Base-by-base conservation (phyloP, 2,113 vertebrate genomes). In the Cathartes aura region DNA sequence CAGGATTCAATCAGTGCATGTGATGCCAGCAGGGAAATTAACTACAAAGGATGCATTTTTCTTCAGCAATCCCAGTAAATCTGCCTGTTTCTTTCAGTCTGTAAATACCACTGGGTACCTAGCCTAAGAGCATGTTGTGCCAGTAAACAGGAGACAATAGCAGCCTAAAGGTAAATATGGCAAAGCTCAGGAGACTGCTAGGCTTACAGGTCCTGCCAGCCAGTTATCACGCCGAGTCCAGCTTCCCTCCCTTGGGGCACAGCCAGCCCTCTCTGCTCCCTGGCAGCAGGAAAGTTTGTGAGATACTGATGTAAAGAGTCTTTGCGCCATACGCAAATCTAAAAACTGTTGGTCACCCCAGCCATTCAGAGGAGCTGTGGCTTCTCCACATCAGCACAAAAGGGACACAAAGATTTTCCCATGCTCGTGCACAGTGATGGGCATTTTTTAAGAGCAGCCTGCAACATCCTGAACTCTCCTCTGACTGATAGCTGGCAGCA, bases 171-270 rank as follows among this genome's bases (percentile, higher is more conserved):
- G 50, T 27, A 70, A 83, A 66, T 11, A 70, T 5, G 50, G 63
- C 45, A 73, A 50, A 62, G 11, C 23, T 93, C 50, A 42, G 79
- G 55, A 66, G 20, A n/a, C 21, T 60, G 17, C 9, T 45, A 23
- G 47, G 32, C 29, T 43, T 5, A 5, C 38, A 67, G 20, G 38
- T 64, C 63, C 82, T 88, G 64, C 45, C 59, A 73, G 50, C 27
- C 0, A 0, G 2, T 48, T n/a, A n/a, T 42, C 36, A 13, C 0
- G 0, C 48, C 15, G 17, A 23, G 32, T 26, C 2, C 85, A 81
- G n/a, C 52, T 72, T 48, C 50, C 19, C 23, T 67, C 11, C 18
- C 45, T 9, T 6, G 4, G 5, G 42, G 14, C 3, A 3, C 66
- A 80, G 34, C 21, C 85, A 93, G 71, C 7, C 19, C 43, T 20